A percentile compares a stretch with the other conserved stretches of the same genome.
phyloP scores from a whole-genome alignment of 2,888 invertebrate species.

The Piscicola geometra region DNA sequence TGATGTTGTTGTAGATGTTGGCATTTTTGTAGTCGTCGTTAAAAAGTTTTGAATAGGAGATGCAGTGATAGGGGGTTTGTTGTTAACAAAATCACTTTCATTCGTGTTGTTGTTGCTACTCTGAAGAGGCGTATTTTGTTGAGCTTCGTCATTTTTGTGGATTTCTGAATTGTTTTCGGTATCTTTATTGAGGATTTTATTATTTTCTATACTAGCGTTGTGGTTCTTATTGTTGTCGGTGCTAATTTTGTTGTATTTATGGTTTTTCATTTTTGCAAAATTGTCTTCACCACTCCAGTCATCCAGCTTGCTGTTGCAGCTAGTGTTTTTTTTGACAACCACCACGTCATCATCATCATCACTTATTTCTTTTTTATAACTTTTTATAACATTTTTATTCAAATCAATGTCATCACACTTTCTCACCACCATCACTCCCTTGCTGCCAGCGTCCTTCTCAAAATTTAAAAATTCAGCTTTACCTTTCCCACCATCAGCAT shows the following conservation, averaged over 20 bases:
- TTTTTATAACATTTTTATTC: background rate
- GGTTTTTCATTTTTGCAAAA: background rate
- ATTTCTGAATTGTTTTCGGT: too few species aligned
- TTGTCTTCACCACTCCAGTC: background rate
- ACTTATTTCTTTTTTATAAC: background rate
- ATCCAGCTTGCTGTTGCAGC: slow-evolving; percentile 5
- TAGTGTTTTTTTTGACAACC: background rate
- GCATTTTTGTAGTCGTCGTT: background rate
- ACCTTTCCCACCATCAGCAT: too few species aligned
- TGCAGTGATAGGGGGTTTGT: too few species aligned
- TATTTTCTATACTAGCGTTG: background rate
- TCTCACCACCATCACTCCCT: background rate
- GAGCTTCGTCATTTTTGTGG: too few species aligned
- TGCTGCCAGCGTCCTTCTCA: background rate
- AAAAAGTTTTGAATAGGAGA: too few species aligned
- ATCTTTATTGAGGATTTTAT: background rate
- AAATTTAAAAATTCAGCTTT: too few species aligned
- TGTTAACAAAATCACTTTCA: too few species aligned
- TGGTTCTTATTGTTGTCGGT: background rate
- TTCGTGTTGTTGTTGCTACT: too few species aligned
- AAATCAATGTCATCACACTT: too few species aligned
- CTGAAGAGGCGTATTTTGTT: too few species aligned
- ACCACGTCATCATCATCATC: background rate
- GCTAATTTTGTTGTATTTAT: background rate
- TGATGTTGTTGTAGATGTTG: background rate